Evolutionary conservation across 2,888 invertebrate species (phyloP), one percentile per base, ranked within the genome.

Genomic region (Cheilosia pagana): DNA sequence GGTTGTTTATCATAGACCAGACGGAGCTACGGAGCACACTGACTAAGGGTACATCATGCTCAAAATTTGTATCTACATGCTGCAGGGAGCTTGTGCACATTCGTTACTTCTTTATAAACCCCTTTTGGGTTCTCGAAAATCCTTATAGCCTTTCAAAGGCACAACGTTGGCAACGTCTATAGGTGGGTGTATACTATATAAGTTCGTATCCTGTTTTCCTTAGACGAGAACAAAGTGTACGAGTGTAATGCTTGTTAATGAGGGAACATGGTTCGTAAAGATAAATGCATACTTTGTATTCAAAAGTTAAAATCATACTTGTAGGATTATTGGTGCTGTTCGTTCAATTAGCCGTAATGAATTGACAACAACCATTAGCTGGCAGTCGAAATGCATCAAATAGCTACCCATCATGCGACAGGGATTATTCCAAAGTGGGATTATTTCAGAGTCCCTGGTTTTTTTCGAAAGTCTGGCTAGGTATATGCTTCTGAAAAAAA

Each of bases 71-170:
- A 59, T 41, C 14, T 23, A 10, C 23, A 19, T 31, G 3, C 2
- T 50, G 55, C 43, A 35, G 39, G 45, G 4, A 76, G 48, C 45
- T 67, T 76, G 31, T 57, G 67, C 67, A 52, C 52, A 65, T 75
- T 75, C 41, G 19, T 67, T 67, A 67, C 50, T 59, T 43, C 67
- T 67, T 67, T 50, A 48, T 50, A 59, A 60, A 21, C 23, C 48
- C 65, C 25, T 35, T 50, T 65, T 65, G 7, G 57, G 39, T 65
- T 41, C 57, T 65, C 45, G 67, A 57, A 48, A 74, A 48, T 74
- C 39, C 39, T 63, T 65, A 48, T 52, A 59, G 59, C 28, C 52
- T 75, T 75, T 52, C 50, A 67, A 59, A 59, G 25, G 41, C 23
- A 25, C n/a, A 45, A 53, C 45, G 19, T 10, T 10, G 19, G 5